Base-by-base conservation (phyloP, 2,888 invertebrate species). In the Tuta absoluta region DNA sequence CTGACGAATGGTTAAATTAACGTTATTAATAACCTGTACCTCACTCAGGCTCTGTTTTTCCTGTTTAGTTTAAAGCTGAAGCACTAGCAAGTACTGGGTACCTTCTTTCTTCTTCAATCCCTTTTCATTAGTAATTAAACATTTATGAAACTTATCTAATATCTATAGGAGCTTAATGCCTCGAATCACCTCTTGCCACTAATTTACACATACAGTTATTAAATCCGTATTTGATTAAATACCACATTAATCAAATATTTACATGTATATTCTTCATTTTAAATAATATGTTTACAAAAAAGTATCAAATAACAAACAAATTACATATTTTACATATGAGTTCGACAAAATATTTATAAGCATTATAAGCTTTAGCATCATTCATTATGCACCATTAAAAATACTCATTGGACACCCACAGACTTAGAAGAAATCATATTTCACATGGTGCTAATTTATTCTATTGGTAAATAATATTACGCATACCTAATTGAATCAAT, bases 1-100 rank as follows among this genome's bases (percentile, higher is more conserved):
- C 66, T 69, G 69, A 72, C 62, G 66, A 69, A 72, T 70, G 63
- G 68, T 66, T 69, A 69, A 67, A 70, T 70, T 68, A 68, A 68
- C 65, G 61, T 70, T 71, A 71, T 73, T 72, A 71, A 68, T 71
- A 69, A 64, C 67, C 64, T 41, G 1, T n/a, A n/a, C 14, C n/a
- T 41, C n/a, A n/a, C 41, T 41, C n/a, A 12, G 41, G 1, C 21
- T 49, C 49, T 2, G 21, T 5, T 2, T 19, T 21, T 10, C n/a
- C n/a, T n/a, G 8, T 14, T 41, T 41, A 5, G 11, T 12, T 14
- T n/a, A 41, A 12, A 12, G 41, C 8, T 33, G 8, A 33, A 10
- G 10, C 10, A 10, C 1, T 8, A 10, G 33, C 10, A 8, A 4
- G 10, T 33, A 33, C 33, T 33, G 1, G 33, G 33, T 33, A 33